Percentiles rank a stretch among this genome's conserved stretches.
Evolutionary conservation across 2,888 invertebrate species (phyloP).

Genomic region (Phlogophora meticulosa): DNA sequence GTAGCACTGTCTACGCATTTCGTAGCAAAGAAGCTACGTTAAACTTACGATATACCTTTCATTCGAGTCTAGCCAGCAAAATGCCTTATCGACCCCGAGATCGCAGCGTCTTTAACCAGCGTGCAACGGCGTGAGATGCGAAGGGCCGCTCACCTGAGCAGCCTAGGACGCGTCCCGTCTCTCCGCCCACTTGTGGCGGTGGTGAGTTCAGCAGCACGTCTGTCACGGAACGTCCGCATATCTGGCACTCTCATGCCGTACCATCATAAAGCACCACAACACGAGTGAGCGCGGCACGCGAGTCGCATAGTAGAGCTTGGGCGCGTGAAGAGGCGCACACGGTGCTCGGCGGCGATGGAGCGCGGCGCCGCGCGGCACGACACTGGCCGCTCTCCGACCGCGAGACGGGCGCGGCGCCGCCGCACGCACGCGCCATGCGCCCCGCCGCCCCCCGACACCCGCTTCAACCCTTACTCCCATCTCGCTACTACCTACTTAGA

Average conservation of each 20-base stretch:
- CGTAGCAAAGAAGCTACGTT: conserved; percentile 62
- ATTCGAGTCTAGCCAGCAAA: conserved; percentile 65
- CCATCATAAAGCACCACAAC: conserved; percentile 90
- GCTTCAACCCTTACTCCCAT: conserved; percentile 82
- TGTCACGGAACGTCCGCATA: conserved; percentile 90
- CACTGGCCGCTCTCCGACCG: conserved; percentile 76
- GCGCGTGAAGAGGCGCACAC: conserved; percentile 69
- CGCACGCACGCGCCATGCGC: conserved; percentile 82
- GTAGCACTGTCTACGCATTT: conserved; percentile 66
- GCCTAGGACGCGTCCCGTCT: conserved; percentile 81
- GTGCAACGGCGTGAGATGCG: conserved; percentile 80
- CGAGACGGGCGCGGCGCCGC: conserved; percentile 82
- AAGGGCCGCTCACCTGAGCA: conserved; percentile 88
- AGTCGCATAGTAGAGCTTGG: conserved; percentile 81
- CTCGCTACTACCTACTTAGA: conserved; percentile 87
- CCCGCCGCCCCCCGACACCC: conserved; percentile 66
- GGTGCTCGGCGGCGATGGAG: conserved; percentile 70
- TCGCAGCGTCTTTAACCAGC: conserved; percentile 82
- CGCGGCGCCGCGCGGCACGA: conserved; percentile 82
- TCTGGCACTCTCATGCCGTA: conserved; percentile 88
- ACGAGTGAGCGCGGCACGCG: conserved; percentile 85
- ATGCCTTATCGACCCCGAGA: conserved; percentile 86
- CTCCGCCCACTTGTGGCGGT: conserved; percentile 90
- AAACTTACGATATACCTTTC: conserved; percentile 41
- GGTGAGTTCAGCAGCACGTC: conserved; percentile 76